Base-by-base conservation (phyloP, 2,888 invertebrate genomes). In the Drosophila suboccidentalis region DNA sequence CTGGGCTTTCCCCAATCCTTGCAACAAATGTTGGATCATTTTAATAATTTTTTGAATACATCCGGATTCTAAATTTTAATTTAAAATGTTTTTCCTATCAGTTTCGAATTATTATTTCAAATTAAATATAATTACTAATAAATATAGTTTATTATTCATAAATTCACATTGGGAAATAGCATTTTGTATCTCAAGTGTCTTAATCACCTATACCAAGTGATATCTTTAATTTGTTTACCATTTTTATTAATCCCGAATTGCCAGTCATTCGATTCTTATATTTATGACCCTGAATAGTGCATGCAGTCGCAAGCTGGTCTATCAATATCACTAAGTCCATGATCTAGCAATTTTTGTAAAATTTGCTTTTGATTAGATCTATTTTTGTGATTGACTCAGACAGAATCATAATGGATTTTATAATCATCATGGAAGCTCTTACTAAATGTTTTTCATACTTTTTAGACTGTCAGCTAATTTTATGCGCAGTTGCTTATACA, bases 371-470 rank as follows among this genome's bases (percentile, higher is more conserved):
- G 62, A 75, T 63, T 60, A 75, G 75, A 76, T 79, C 49, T 75
- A 50, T 55, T 39, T 50, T 58, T 3, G n/a, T 58, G 81, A 83
- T 81, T 65, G 78, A 60, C 34, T n/a, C 34, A 38, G 26, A 38
- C 47, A 47, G 4, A 47, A 15, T 47, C 44, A 36, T 38, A 13
- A 15, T 53, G n/a, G 34, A 19, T 8, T 22, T 34, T 36, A 34
- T 22, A 22, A 22, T 22, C 22, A n/a, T 22, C 44, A 43, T 41
- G 9, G 0, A 43, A 32, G 3, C n/a, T 6, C 13, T 39, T 29
- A 32, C 17, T 29, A 15, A 39, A 39, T 13, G 17, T 8, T 15
- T 17, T 41, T 22, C 17, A 50, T 15, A 34, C 17, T 10, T 1
- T 11, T 6, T 34, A 17, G 3, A 17, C 4, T 49, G 17, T 17